Conservation (phyloP, 1,140 invertebrate genomes). For the Arion vulgaris region DNA sequence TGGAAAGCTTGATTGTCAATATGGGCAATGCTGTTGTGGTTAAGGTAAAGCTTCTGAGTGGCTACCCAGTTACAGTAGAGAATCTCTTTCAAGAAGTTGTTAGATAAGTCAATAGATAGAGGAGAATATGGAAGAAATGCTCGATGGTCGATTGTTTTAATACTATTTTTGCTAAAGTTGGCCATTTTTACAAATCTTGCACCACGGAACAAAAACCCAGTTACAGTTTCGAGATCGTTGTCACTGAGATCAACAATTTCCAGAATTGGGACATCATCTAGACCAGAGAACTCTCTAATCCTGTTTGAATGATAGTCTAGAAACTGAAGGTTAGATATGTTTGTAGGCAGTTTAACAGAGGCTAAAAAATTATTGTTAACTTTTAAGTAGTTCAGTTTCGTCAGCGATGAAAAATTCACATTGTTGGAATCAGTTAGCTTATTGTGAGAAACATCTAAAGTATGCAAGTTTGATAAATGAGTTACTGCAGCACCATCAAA, state of each 20-base stretch:
- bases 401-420: slow-evolving; percentile 42
- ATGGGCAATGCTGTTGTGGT: slow-evolving; percentile 48
- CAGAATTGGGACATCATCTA: slow-evolving; percentile 49
- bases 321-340: slow-evolving; percentile 45
- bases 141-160: slow-evolving; percentile 45
- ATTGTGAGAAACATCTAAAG: slow-evolving; percentile 56
- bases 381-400: slow-evolving; percentile 51
- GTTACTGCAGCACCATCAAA: slow-evolving; percentile 19
- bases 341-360: slow-evolving; percentile 41
- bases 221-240: slow-evolving; percentile 52
- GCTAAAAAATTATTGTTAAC: slow-evolving; percentile 56
- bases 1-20: slow-evolving; percentile 54
- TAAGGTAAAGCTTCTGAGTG: slow-evolving; percentile 48
- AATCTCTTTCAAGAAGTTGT: slow-evolving; percentile 53
- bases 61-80: slow-evolving; percentile 54
- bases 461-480: slow-evolving; percentile 40
- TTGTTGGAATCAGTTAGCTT: slow-evolving; percentile 41
- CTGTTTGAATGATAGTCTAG: slow-evolving; percentile 53
- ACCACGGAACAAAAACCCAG: slow-evolving; percentile 51
- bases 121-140: slow-evolving; percentile 57
- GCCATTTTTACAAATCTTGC: slow-evolving; percentile 43
- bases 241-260: slow-evolving; percentile 51
- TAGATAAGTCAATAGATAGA: slow-evolving; percentile 60
- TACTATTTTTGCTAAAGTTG: slow-evolving; percentile 61
- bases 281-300: slow-evolving; percentile 42